Evolutionary conservation across 2,797 vertebrate species (phyloP), one percentile per base, ranked within the genome.

Genomic region (Anguilla pacifica): DNA sequence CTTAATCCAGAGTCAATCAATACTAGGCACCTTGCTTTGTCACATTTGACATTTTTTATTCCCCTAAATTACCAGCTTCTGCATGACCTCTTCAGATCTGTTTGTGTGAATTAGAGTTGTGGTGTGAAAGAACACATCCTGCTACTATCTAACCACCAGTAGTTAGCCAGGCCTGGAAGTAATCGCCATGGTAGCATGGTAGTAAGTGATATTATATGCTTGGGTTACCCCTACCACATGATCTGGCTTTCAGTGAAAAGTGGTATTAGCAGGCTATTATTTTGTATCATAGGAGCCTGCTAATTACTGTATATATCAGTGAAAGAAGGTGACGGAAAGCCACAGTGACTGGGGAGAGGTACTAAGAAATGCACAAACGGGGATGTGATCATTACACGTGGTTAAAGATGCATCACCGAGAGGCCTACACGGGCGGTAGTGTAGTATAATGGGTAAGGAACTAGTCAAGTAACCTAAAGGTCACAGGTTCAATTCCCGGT

Each of bases 211-310:
- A 55, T 83, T 55, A 31, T 6, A 28, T n/a, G 55, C 51, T 84
- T 55, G 51, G n/a, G 55, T 59, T 28, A 84, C 51, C 83, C 83
- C 31, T 84, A 35, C n/a, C 51, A n/a, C 25, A 49, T 15, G 15
- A 28, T 11, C 51, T 17, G 53, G 28, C 10, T 84, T 6, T 61
- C 55, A 31, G 35, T 57, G 53, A 84, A 61, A 6, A 84, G n/a
- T 31, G 49, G 55, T 61, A 84, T 59, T 59, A 59, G 6, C 25
- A 35, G 83, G 31, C 53, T 59, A 84, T 84, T 84, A 84, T 84
- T 57, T 35, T 15, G 0, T 61, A 39, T 31, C 83, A 55, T 61
- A 84, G 59, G 39, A 84, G 83, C 46, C 43, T 59, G 28, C 53
- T 84, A 84, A 84, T 84, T 84, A 55, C n/a, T 3, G 83, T 31